Percentiles rank a stretch among this genome's conserved stretches.
Evolutionary conservation across 1,140 invertebrate species (phyloP).

Genomic region (Latrodectus geometricus): DNA sequence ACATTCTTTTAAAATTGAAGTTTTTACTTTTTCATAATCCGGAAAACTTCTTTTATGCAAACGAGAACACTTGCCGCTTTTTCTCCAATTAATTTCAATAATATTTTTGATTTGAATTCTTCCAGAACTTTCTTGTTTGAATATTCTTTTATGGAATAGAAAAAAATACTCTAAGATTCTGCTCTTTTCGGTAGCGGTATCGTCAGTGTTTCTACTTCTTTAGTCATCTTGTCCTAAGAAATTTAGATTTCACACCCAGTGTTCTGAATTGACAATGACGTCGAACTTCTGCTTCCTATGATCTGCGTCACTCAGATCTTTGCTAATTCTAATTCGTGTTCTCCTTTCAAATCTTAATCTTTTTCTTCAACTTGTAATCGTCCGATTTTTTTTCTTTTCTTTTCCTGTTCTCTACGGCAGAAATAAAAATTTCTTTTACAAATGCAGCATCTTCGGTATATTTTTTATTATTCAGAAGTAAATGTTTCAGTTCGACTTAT

Average conservation of each 20-base stretch:
- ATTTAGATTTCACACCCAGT: background rate
- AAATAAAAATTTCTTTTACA: background rate
- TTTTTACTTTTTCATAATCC: background rate
- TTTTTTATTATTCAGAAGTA: background rate
- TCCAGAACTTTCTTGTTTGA: background rate
- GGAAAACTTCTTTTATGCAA: background rate
- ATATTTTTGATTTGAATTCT: background rate
- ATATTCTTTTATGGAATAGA: background rate
- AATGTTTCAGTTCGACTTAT: background rate
- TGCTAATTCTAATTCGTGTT: background rate
- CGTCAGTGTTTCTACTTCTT: background rate
- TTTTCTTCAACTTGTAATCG: background rate
- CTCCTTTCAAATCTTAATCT: background rate
- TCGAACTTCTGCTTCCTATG: too few relatives aligned
- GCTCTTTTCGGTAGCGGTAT: background rate
- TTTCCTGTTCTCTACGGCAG: background rate
- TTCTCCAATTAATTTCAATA: conserved; percentile 10
- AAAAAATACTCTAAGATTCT: background rate
- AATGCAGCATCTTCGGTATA: background rate
- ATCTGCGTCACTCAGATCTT: background rate
- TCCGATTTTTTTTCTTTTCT: background rate
- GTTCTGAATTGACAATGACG: background rate
- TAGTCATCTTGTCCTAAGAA: background rate
- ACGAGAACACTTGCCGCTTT: background rate
- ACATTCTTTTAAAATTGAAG: background rate